Evolutionary conservation across 2,797 vertebrate species (phyloP), one percentile per base, ranked within the genome.

Genomic region (Sebastes alutus): DNA sequence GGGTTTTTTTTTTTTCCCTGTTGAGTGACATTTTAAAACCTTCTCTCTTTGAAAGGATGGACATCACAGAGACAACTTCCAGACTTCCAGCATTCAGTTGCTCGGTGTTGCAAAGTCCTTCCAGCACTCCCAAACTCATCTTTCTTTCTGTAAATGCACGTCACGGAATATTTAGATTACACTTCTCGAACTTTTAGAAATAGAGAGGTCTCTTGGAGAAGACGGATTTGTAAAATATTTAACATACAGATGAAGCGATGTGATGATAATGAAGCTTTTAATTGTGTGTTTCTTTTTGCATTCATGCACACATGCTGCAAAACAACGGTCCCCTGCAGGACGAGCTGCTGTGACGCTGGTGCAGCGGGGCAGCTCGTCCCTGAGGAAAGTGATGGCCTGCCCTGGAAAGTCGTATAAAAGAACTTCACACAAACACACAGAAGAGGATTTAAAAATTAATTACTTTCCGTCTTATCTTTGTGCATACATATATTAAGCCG

Each of bases 401-500:
- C 23, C 27, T 42, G 54, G 79, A 87, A 92, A 85, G 86, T 86
- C 80, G 72, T 56, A 77, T 56, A 59, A 77, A 87, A 84, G 20
- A 81, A 76, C 16, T 30, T 82, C 60, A 74, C 30, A 66, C 16
- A 3, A 72, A 80, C 65, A 62, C 49, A 29, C 16, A 30, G n/a
- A 63, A 63, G 73, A 56, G 71, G 82, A 49, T 87, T 92, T 83
- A 83, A 88, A 90, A 89, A 90, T 90, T 72, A 89, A 91, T 92
- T 87, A 85, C 73, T 27, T 83, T 59, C 38, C 42, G 29, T 87
- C 84, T 87, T 88, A 91, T 93, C 87, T 92, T 78, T 81, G 42
- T 52, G 82, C 72, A 75, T 70, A 81, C 62, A 84, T 87, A 75
- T 87, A 75, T 87, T 86, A 78, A 78, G 64, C 79, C 69, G 52